Conservation (phyloP, 2,113 vertebrate genomes). For the Leptodactylus fuscus region DNA sequence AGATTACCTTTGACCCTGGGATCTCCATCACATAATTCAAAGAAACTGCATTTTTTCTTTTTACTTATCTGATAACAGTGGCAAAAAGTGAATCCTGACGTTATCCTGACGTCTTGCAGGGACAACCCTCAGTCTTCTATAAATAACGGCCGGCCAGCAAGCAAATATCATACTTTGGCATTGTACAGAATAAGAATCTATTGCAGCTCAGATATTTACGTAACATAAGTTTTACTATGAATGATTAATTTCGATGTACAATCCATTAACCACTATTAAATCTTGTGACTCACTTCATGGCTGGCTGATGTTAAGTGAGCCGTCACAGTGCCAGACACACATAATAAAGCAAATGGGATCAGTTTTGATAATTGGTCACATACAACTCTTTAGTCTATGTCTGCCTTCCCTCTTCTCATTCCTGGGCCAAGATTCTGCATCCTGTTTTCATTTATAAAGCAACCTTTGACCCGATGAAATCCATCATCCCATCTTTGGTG, state of each 20-base stretch:
- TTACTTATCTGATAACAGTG: slow-evolving; percentile 6
- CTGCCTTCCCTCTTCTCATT: slow-evolving; percentile 12
- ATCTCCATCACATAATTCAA: neutral
- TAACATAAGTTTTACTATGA: neutral
- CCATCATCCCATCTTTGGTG: slow-evolving; percentile 13
- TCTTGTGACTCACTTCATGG: neutral
- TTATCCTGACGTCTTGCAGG: neutral
- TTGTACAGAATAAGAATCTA: neutral
- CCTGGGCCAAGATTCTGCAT: neutral
- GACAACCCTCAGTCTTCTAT: neutral
- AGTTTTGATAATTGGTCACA: slow-evolving; percentile 20
- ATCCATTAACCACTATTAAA: neutral
- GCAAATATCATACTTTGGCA: neutral
- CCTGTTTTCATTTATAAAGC: slow-evolving; percentile 19
- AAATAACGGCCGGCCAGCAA: neutral
- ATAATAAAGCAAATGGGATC: neutral
- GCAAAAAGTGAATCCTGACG: neutral
- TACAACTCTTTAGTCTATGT: slow-evolving; percentile 13
- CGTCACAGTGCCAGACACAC: neutral
- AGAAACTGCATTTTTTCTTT: neutral
- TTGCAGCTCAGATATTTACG: neutral
- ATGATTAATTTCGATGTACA: neutral
- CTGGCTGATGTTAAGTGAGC: neutral
- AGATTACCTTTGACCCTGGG: slow-evolving; percentile 36
- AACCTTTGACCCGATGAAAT: neutral